phyloP scores from a whole-genome alignment of 2,888 invertebrate genomes.

The Ormyrus rosae region DNA sequence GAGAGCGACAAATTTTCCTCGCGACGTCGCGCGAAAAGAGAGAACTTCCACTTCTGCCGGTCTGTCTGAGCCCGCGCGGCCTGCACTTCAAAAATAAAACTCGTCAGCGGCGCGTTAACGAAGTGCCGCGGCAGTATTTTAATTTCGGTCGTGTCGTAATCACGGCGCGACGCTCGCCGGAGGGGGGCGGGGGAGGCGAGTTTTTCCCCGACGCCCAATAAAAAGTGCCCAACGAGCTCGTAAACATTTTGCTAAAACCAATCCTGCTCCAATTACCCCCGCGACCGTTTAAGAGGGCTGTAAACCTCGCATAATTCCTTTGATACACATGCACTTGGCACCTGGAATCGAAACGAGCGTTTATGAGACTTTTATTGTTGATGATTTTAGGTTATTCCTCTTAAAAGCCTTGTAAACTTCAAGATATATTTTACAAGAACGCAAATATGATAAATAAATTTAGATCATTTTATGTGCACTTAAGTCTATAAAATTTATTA shows the following conservation, averaged over 20 bases:
- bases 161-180: too few species aligned
- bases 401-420: too few species aligned
- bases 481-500: too few species aligned
- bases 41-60: background rate
- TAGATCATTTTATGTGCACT: too few species aligned
- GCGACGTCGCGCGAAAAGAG: background rate
- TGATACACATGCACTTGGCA: too few species aligned
- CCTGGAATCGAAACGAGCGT: too few species aligned
- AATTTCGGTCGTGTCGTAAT: background rate
- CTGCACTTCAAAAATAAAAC: background rate
- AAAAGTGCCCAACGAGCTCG: background rate
- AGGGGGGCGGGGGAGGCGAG: too few species aligned
- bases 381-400: too few species aligned
- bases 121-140: background rate
- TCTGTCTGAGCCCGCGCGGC: background rate
- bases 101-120: background rate
- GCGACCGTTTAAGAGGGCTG: constrained; percentile 9
- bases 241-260: constrained; percentile 32
- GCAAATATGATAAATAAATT: too few species aligned
- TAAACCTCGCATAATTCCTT: background rate
- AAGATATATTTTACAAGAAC: too few species aligned
- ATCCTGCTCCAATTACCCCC: constrained; percentile 18
- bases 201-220: background rate
- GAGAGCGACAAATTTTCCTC: background rate
- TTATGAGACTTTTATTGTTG: too few species aligned